phyloP scores from a whole-genome alignment of 2,113 vertebrate genomes.

The Chascanopsetta lugubris region DNA sequence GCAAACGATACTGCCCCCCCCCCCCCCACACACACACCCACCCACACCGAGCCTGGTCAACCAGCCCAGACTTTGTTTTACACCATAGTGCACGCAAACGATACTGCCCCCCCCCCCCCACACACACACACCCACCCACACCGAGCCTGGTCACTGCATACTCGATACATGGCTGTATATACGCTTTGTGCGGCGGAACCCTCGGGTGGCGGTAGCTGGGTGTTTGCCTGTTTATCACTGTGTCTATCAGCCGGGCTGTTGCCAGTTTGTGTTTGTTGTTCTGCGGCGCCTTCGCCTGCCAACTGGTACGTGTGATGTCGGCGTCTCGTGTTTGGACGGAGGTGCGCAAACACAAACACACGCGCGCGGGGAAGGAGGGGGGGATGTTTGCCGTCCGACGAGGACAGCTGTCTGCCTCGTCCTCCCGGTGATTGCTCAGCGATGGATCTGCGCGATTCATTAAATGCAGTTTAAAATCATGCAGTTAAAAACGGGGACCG shows the following conservation, averaged over 20 bases:
- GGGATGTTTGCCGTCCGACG: conserved; percentile 28
- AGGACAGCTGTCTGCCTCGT: conserved; percentile 3
- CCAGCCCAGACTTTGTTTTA: conserved; percentile 64
- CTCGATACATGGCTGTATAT: conserved; percentile 13
- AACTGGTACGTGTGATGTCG: conserved; percentile 26
- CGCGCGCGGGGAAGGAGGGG: background rate
- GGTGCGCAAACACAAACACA: background rate
- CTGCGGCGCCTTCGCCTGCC: conserved; percentile 32
- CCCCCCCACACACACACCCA: too few relatives aligned
- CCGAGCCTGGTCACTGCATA: conserved; percentile 20
- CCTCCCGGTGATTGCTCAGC: conserved; percentile 5
- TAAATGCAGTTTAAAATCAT: too few relatives aligned
- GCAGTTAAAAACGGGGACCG: background rate
- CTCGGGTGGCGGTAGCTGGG: conserved; percentile 18
- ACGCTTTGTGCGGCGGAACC: conserved; percentile 8
- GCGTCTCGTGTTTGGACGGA: conserved; percentile 16
- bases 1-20: too few relatives aligned
- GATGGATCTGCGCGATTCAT: background rate
- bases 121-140: too few relatives aligned
- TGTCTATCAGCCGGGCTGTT: conserved; percentile 32
- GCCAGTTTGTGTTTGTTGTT: conserved; percentile 53
- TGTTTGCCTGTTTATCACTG: conserved; percentile 42
- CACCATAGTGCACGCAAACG: conserved; percentile 49
- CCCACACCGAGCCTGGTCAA: too few relatives aligned
- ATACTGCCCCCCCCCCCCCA: too few relatives aligned